These are phyloP conservation scores for Drosophila prostipennis DNA, from an alignment of 2,888 invertebrate genomes.

Conservation along the genomic window DNA sequence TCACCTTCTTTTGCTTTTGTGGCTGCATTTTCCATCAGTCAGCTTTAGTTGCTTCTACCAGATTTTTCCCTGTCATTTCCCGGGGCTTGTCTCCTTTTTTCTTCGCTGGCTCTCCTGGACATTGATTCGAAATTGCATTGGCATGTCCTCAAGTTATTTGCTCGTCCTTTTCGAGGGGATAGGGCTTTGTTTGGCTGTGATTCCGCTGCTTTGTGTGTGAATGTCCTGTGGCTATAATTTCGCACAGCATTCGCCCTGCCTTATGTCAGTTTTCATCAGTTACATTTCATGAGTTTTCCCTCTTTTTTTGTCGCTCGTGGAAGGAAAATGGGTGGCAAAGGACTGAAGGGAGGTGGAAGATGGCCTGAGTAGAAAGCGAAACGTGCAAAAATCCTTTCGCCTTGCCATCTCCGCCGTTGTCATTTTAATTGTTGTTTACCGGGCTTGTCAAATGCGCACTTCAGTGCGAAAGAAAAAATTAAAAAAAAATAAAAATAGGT, in stretches of 20 bases:
- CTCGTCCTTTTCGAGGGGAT: conserved; percentile 7
- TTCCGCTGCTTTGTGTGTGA: conserved; percentile 48
- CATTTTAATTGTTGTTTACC: conserved; percentile 82
- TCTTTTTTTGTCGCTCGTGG: neutral
- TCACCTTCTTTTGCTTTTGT: neutral
- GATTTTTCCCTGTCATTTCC: conserved; percentile 7
- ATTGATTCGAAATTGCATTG: conserved; percentile 67
- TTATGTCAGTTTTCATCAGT: conserved; percentile 71
- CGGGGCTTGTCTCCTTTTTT: neutral
- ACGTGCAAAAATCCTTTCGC: conserved; percentile 61
- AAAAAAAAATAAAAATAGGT: too few species aligned
- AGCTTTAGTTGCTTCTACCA: neutral
- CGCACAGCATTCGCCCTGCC: conserved; percentile 38
- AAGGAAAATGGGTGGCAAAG: neutral
- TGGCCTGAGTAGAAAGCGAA: conserved; percentile 51
- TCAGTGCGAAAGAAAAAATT: conserved; percentile 36
- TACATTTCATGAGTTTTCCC: conserved; percentile 27
- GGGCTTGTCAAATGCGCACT: conserved; percentile 79
- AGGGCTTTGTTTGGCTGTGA: conserved; percentile 29
- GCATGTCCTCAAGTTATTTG: conserved; percentile 75
- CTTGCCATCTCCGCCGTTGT: conserved; percentile 61
- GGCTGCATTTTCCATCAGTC: conserved; percentile 5
- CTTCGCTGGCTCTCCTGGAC: conserved; percentile 49
- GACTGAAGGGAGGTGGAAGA: neutral
- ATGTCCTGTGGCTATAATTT: conserved; percentile 74